A percentile compares a stretch with the other conserved stretches of the same genome.
Conservation (phyloP, 2,113 vertebrate genomes). For the Rafetus swinhoei region DNA sequence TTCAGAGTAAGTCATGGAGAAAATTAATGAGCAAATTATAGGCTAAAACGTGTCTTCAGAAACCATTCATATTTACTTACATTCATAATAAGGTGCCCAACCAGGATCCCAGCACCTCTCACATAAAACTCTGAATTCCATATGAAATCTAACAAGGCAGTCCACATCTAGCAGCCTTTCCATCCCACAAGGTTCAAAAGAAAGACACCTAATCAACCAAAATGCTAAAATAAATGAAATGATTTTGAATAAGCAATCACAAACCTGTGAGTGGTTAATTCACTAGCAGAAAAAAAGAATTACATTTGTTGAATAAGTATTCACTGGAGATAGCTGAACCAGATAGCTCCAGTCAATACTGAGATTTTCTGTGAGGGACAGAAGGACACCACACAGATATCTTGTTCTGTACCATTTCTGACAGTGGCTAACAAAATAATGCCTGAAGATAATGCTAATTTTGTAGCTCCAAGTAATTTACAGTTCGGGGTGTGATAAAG, state of each 20-base stretch:
- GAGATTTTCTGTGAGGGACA: fast-evolving
- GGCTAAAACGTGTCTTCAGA: background rate
- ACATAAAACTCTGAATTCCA: background rate
- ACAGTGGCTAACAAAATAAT: background rate
- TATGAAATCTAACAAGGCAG: slow-evolving; percentile 18
- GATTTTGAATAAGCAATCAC: background rate
- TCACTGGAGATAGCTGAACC: background rate
- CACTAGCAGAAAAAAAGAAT: background rate
- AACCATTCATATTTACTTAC: background rate
- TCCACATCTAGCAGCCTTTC: background rate
- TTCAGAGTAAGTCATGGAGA: background rate
- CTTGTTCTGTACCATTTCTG: background rate
- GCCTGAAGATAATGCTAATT: background rate
- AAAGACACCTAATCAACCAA: background rate
- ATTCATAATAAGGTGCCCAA: slow-evolving; percentile 15
- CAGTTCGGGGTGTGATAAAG: background rate
- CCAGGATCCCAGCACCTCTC: background rate
- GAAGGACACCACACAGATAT: background rate
- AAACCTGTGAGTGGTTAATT: background rate
- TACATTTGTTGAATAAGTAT: background rate
- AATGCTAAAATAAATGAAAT: background rate
- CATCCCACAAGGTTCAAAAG: background rate
- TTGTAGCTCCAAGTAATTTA: background rate
- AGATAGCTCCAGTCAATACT: background rate
- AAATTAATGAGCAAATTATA: background rate